Percentiles rank a stretch among this genome's conserved stretches.
phyloP scores from a whole-genome alignment of 2,113 vertebrate genomes.

The Balaenoptera acutorostrata region DNA sequence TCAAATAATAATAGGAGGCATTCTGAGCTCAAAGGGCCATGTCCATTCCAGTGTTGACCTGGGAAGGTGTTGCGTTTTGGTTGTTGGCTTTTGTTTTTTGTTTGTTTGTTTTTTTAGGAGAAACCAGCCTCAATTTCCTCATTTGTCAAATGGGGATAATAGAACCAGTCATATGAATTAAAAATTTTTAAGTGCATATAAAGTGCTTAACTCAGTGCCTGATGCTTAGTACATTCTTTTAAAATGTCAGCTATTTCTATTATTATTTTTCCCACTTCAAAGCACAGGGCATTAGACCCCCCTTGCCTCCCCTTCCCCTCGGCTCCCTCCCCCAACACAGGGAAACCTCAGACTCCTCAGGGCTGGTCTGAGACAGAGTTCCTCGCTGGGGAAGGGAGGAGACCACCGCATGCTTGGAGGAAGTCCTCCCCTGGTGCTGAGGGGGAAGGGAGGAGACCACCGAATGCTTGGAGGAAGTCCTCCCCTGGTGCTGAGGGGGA shows the following conservation, averaged over 20 bases:
- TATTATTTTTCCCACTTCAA: neutral
- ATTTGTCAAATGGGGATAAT: neutral
- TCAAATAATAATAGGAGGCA: neutral
- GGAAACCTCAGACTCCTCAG: neutral
- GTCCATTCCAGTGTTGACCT: neutral
- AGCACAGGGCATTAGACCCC: neutral
- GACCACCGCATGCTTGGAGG: neutral
- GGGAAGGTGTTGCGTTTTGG: neutral
- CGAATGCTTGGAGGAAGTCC: neutral
- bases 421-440: neutral
- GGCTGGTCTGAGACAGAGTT: neutral
- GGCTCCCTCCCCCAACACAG: neutral
- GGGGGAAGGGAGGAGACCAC: neutral
- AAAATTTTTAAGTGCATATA: neutral
- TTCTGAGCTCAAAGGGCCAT: neutral
- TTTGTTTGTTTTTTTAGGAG: neutral
- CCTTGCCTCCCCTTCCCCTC: fast-evolving
- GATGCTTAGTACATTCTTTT: neutral
- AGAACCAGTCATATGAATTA: neutral
- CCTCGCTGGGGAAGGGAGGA: neutral
- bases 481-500: neutral
- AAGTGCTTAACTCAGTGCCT: neutral
- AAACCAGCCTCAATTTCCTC: neutral
- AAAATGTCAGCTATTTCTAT: neutral
- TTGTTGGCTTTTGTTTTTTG: too few relatives aligned